phyloP scores from a whole-genome alignment of 2,113 vertebrate species.

The Acrocephalus kingi region DNA sequence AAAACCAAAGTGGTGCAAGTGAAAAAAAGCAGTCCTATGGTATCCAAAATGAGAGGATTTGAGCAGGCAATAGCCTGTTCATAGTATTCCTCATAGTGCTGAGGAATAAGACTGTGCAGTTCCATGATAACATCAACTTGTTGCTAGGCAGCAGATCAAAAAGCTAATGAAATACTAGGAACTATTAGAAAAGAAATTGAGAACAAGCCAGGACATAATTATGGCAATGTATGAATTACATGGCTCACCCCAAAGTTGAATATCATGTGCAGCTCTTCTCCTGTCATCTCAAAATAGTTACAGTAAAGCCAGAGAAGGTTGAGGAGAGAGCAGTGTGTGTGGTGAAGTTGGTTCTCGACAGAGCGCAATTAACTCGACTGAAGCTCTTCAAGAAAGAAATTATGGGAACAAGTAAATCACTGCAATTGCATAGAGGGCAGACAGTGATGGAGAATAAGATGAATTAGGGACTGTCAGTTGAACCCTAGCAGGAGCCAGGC shows the following conservation, averaged over 20 bases:
- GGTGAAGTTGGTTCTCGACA: not conserved
- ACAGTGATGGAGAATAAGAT: not conserved
- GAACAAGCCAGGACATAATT: constrained; percentile 6
- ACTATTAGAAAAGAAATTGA: not conserved
- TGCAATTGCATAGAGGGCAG: not conserved
- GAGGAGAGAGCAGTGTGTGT: not conserved
- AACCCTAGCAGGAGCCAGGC: not conserved
- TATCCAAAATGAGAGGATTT: not conserved
- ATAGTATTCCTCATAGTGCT: not conserved
- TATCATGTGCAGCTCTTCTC: not conserved
- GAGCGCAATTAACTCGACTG: not conserved
- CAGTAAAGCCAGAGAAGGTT: not conserved
- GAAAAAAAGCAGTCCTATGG: not conserved
- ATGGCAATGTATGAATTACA: not conserved
- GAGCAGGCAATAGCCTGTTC: not conserved
- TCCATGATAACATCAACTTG: not conserved
- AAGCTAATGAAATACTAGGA: not conserved
- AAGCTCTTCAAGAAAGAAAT: not conserved
- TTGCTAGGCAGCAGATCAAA: constrained; percentile 53
- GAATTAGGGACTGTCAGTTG: not conserved
- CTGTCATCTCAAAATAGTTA: not conserved
- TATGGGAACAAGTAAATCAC: not conserved
- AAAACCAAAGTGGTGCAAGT: not conserved
- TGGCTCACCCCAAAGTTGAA: not conserved
- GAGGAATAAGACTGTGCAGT: not conserved